These are phyloP conservation scores for Thumatha senex DNA, from an alignment of 2,888 invertebrate genomes.

Conservation along the genomic window DNA sequence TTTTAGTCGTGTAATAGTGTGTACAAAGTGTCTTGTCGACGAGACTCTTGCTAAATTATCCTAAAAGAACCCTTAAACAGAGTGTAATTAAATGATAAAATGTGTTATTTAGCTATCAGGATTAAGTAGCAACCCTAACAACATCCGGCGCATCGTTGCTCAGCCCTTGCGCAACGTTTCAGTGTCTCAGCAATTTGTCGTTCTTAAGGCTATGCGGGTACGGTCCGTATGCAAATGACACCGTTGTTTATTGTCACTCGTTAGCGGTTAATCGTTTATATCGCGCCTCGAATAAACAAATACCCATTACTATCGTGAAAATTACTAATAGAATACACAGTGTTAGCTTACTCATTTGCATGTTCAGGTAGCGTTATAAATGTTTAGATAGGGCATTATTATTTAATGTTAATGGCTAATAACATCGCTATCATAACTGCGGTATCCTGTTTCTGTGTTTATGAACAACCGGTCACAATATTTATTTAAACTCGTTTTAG, in stretches of 20 bases:
- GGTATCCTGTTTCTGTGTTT: constrained; percentile 39
- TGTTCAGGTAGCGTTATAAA: constrained; percentile 31
- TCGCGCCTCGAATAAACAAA: constrained; percentile 71
- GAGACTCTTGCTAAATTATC: too few species aligned
- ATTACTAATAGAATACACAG: constrained; percentile 69
- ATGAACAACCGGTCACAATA: constrained; percentile 45
- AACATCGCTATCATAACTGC: constrained; percentile 37
- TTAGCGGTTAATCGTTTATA: constrained; percentile 68
- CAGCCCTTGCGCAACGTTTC: constrained; percentile 15
- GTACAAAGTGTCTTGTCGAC: too few species aligned
- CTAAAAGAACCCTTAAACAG: too few species aligned
- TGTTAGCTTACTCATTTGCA: constrained; percentile 55
- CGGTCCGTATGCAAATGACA: constrained; percentile 53
- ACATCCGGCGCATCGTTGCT: constrained; percentile 1
- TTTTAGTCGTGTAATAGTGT: too few species aligned
- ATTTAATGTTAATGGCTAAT: constrained; percentile 62
- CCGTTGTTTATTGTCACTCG: constrained; percentile 54
- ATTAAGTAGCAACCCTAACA: constrained; percentile 5
- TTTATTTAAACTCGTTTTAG: constrained; percentile 47
- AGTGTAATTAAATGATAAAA: too few species aligned
- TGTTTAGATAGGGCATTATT: constrained; percentile 63
- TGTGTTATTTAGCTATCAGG: too few species aligned
- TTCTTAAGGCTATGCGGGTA: constrained; percentile 13
- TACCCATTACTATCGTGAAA: constrained; percentile 66
- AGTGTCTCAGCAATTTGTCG: constrained; percentile 28